Conservation (phyloP, 2,113 vertebrate species). For the Eulemur rufifrons region DNA sequence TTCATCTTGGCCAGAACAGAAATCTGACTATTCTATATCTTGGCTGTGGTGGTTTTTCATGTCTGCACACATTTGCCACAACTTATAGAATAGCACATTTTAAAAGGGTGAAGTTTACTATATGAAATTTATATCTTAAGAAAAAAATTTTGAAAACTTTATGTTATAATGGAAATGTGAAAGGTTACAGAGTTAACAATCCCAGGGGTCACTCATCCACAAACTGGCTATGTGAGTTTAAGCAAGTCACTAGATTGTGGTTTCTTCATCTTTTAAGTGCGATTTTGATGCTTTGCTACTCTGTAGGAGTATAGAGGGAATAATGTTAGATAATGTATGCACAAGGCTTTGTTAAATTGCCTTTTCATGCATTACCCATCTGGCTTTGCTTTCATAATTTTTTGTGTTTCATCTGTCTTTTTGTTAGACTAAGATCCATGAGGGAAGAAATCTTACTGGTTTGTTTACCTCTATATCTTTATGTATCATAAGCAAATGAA, state of each 20-base stretch:
- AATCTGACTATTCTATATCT: background rate
- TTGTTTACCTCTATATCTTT: background rate
- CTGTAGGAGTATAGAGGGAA: background rate
- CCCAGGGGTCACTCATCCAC: background rate
- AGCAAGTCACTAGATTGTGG: background rate
- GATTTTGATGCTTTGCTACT: background rate
- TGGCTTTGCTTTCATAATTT: background rate
- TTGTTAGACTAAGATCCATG: background rate
- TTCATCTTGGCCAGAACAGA: background rate
- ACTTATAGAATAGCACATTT: background rate
- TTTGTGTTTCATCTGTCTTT: background rate
- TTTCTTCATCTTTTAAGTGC: background rate
- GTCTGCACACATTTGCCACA: background rate
- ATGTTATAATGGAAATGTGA: background rate
- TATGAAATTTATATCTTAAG: background rate
- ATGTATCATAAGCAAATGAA: background rate
- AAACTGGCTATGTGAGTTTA: background rate
- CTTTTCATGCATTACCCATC: background rate
- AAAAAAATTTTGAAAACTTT: background rate
- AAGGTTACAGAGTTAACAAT: background rate
- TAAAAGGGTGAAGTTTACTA: background rate
- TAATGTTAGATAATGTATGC: background rate
- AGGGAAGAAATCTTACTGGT: background rate
- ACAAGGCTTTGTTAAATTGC: background rate
- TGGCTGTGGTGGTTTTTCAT: background rate